Evolutionary conservation across 1,140 invertebrate genomes (phyloP), one percentile per base, ranked within the genome.

Genomic region (Lethrus apterus): DNA sequence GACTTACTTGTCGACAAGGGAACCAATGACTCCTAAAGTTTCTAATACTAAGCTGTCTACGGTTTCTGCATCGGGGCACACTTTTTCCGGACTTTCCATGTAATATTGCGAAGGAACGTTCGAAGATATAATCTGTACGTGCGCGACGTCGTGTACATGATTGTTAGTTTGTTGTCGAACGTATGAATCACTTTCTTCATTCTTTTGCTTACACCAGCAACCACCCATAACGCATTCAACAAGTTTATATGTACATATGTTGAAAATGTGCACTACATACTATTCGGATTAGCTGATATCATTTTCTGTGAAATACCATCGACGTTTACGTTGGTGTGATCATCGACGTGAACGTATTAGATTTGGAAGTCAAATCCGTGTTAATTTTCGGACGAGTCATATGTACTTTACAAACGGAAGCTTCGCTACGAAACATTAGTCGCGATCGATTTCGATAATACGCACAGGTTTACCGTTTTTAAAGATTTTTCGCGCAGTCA

Each of bases 1-100:
- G 19, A 71, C 75, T 70, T 75, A 88, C 85, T 87, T 89, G 66
- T 92, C 87, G 48, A 91, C 85, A 33, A 91, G 70, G 18, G 82
- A 81, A 48, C 86, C 76, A 51, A 92, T 87, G 11, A 90, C 74
- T 42, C 75, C 72, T 2, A 93, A 68, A 14, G 87, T 89, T 61
- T 92, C 84, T 11, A 88, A 67, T 11, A 93, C 84, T 31, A 91
- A 70, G 52, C 77, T 74, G 58, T 88, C 82, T 17, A 87, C 76
- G 14, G 72, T 60, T 4, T 62, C 59, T 2, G 72, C 67, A 46
- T 68, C 68, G 36, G 65, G 74, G 61, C 14, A 58, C 50, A 17
- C 55, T 50, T 56, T 59, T 61, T 47, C 60, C 23, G 46, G 31
- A 33, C 46, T 43, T 41, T 52, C 38, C 38, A 52, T 17, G 46